A percentile compares a stretch with the other conserved stretches of the same genome.
Conservation (phyloP, 2,888 invertebrate genomes). For the Aplocera efformata region DNA sequence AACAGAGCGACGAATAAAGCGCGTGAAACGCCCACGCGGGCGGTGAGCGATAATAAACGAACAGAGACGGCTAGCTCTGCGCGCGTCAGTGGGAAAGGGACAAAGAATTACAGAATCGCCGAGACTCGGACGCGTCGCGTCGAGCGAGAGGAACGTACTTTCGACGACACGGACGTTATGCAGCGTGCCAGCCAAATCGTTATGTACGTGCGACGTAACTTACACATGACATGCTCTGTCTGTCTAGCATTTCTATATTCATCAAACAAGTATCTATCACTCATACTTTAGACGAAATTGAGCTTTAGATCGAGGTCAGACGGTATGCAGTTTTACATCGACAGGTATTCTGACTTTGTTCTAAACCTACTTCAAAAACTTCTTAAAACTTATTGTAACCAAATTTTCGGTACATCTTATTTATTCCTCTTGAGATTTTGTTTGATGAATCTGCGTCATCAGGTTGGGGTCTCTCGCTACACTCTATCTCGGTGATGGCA, state of each 20-base stretch:
- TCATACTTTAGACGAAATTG: neutral
- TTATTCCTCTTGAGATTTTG: slow-evolving; percentile 41
- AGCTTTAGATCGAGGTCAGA: slow-evolving; percentile 4
- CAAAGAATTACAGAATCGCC: slow-evolving; percentile 68
- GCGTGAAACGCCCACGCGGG: slow-evolving; percentile 43
- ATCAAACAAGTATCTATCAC: slow-evolving; percentile 52
- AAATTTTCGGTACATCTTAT: no score
- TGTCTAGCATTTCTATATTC: slow-evolving; percentile 47
- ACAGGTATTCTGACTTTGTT: no score
- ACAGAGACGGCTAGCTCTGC: slow-evolving; percentile 40
- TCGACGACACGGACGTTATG: slow-evolving; percentile 90
- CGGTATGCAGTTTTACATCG: no score
- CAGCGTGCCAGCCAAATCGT: slow-evolving; percentile 93
- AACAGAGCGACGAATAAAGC: slow-evolving; percentile 51
- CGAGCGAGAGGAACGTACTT: slow-evolving; percentile 80
- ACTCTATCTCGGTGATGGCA: slow-evolving; percentile 63
- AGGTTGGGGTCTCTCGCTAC: slow-evolving; percentile 54
- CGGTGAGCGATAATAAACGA: slow-evolving; percentile 42
- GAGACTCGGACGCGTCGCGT: slow-evolving; percentile 72
- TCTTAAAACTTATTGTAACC: no score
- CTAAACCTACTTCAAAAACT: no score
- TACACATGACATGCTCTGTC: slow-evolving; percentile 35
- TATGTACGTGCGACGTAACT: slow-evolving; percentile 83
- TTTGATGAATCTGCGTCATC: slow-evolving; percentile 64
- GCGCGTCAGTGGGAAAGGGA: slow-evolving; percentile 53